These are phyloP conservation scores for Athrips mouffetella DNA, from an alignment of 2,888 invertebrate genomes.

Conservation along the genomic window DNA sequence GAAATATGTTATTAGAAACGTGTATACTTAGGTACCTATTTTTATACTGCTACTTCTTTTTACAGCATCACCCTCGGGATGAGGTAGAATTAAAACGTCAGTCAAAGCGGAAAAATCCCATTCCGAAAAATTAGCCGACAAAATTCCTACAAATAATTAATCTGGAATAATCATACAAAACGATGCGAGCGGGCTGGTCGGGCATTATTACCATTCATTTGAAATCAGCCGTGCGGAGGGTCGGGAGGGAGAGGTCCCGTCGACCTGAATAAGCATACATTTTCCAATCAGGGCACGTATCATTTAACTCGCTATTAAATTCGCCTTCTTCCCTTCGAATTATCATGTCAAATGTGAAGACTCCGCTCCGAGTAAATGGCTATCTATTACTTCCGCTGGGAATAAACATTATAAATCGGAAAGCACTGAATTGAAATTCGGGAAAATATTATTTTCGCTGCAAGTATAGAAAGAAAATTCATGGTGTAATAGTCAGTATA, in stretches of 20 bases:
- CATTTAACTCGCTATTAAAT: constrained; percentile 79
- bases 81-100: constrained; percentile 74
- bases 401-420: no score
- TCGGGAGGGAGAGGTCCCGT: constrained; percentile 40
- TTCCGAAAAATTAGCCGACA: constrained; percentile 76
- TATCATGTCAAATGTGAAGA: constrained; percentile 62
- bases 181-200: constrained; percentile 73
- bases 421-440: neutral
- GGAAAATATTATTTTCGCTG: neutral
- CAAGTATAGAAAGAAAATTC: neutral
- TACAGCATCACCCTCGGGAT: constrained; percentile 29
- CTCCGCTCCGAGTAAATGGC: constrained; percentile 21
- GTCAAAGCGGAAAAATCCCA: constrained; percentile 74
- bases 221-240: constrained; percentile 74
- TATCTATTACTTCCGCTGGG: constrained; percentile 37
- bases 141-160: constrained; percentile 78
- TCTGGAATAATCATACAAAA: constrained; percentile 79
- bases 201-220: constrained; percentile 78
- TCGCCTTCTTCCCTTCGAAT: constrained; percentile 75
- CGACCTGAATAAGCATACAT: constrained; percentile 78
- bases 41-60: neutral
- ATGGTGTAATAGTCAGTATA: no score
- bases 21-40: neutral
- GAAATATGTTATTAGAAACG: neutral
- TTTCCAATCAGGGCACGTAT: constrained; percentile 79